Base-by-base conservation (phyloP, 2,888 invertebrate species). In the Tanytarsus gracilentus region DNA sequence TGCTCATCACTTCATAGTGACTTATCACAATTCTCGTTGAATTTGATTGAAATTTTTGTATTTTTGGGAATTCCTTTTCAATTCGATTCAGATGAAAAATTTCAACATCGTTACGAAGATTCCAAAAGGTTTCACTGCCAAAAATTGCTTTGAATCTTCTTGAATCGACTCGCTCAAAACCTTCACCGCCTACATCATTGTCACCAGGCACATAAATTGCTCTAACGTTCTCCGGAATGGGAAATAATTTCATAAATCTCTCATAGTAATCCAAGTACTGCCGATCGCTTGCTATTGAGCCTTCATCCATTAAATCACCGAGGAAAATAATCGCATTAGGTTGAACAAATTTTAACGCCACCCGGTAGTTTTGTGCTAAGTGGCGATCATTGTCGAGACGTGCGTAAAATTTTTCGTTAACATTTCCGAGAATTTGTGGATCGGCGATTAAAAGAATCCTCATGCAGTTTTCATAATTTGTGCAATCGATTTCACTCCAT, bases 151-250 rank as follows among this genome's bases (percentile, higher is more conserved):
- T 80, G 70, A 91, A 94, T 67, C 86, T 81, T 16, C 76, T 72
- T 6, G 86, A 70, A 74, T 89, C 90, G 61, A 74, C 73, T 39
- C 90, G 80, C 33, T 81, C 79, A 67, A 86, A 85, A 63, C 80
- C 84, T 74, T 98, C 97, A 11, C 98, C 97, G 6, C 97, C 98
- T 62, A 98, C 90, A 70, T 98, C 98, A 74, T 98, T 98, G 71
- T 98, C 98, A 5, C 98, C 98, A 18, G 96, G 91, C 63, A 97
- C 72, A 79, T 87, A 94, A 58, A 97, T 77, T 74, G 81, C 80
- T 87, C 88, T 72, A 33, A 76, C 66, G 33, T 29, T 61, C 58
- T 26, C 62, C 51, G 3, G 63, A 58, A 14, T 14, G 9, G 60
- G 66, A 73, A 86, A 87, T 66, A 90, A 83, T 63, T 73, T 70